These are phyloP conservation scores for Epinotia brunnichana DNA, from an alignment of 2,888 invertebrate species.

Conservation along the genomic window DNA sequence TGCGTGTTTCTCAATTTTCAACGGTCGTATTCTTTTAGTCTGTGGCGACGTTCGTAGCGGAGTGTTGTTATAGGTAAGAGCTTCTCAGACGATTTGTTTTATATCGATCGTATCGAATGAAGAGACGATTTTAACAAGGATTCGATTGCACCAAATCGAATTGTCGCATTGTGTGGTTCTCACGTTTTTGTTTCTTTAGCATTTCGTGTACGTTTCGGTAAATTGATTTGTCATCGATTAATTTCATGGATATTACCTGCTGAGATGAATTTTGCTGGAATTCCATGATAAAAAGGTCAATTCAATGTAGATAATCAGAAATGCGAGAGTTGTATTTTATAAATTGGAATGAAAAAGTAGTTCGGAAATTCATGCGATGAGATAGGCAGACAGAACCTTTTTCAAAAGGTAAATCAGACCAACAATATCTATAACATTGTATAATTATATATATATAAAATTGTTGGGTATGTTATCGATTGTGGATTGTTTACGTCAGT, in stretches of 20 bases:
- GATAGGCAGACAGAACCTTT: background rate
- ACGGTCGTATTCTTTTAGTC: slow-evolving; percentile 53
- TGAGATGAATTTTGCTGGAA: slow-evolving; percentile 31
- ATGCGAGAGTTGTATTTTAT: background rate
- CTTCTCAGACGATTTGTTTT: slow-evolving; percentile 73
- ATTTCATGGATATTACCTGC: slow-evolving; percentile 58
- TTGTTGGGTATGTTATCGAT: too few species aligned
- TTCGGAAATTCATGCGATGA: background rate
- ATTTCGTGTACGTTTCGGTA: slow-evolving; percentile 61
- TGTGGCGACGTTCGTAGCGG: slow-evolving; percentile 52
- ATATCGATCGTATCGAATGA: slow-evolving; percentile 65
- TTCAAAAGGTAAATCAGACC: too few species aligned
- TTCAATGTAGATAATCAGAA: background rate
- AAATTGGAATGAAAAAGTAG: too few species aligned
- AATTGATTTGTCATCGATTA: slow-evolving; percentile 72
- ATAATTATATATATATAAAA: too few species aligned
- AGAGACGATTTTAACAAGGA: slow-evolving; percentile 77
- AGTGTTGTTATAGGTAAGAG: slow-evolving; percentile 54
- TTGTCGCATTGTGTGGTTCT: slow-evolving; percentile 63
- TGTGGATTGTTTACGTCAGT: too few species aligned
- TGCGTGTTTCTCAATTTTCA: slow-evolving; percentile 38
- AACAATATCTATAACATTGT: too few species aligned
- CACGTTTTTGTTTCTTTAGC: slow-evolving; percentile 79
- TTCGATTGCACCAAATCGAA: slow-evolving; percentile 67
- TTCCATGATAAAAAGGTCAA: slow-evolving; percentile 17